These are phyloP conservation scores for Dryadula phaetusa DNA, from an alignment of 2,888 invertebrate genomes.

Conservation along the genomic window DNA sequence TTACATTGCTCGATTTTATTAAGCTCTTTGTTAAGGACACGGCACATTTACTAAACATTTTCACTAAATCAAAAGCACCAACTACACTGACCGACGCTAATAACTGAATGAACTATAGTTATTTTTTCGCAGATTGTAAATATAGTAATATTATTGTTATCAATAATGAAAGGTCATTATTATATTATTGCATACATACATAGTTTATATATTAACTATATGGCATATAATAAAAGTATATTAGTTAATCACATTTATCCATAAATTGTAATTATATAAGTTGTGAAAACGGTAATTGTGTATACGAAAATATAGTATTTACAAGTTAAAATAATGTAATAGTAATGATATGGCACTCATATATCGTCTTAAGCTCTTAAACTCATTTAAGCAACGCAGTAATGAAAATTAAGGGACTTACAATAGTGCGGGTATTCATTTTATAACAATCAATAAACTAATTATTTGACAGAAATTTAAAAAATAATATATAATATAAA, in stretches of 20 bases:
- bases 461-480: too few species aligned
- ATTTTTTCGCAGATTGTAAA: not conserved
- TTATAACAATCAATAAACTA: too few species aligned
- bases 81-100: constrained; percentile 3
- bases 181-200: not conserved
- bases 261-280: too few species aligned
- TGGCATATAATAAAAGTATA: not conserved
- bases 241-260: not conserved
- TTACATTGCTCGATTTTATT: not conserved
- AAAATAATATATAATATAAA: too few species aligned
- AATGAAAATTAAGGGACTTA: too few species aligned
- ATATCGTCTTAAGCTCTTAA: too few species aligned
- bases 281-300: too few species aligned
- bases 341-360: too few species aligned
- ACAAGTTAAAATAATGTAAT: too few species aligned
- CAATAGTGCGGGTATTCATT: too few species aligned
- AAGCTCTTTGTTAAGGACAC: not conserved
- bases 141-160: constrained; percentile 6
- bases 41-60: constrained; percentile 21
- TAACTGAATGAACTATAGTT: not conserved
- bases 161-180: not conserved
- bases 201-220: not conserved
- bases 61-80: not conserved
- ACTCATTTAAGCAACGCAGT: too few species aligned
- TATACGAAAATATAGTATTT: too few species aligned